Evolutionary conservation across 2,113 vertebrate species (phyloP).

Genomic region (Colius striatus): DNA sequence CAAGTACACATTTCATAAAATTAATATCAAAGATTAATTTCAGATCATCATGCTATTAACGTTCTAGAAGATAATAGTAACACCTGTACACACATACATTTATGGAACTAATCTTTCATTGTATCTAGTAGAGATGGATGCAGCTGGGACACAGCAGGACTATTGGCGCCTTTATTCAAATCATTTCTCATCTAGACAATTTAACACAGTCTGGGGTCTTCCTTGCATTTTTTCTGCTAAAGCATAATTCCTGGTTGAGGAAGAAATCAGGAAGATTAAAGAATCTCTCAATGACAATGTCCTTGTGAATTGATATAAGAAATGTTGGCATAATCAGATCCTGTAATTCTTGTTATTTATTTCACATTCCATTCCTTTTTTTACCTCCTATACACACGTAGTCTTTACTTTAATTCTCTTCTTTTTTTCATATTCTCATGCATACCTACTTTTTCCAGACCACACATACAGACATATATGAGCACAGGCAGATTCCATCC

Average conservation of each 20-base stretch:
- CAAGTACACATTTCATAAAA: neutral
- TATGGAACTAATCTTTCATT: neutral
- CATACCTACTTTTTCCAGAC: neutral
- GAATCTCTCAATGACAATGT: neutral
- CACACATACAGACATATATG: neutral
- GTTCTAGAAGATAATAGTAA: neutral
- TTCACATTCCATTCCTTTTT: neutral
- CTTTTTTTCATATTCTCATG: fast-evolving
- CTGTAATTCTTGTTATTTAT: neutral
- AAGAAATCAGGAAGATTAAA: neutral
- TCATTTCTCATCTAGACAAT: neutral
- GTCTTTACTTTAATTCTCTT: neutral
- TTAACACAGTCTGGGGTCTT: neutral
- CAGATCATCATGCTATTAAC: neutral
- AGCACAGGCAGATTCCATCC: neutral
- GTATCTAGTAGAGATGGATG: neutral
- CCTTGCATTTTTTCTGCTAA: neutral
- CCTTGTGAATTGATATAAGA: neutral
- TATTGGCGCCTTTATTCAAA: neutral
- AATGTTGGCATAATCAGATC: neutral
- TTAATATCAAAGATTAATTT: neutral
- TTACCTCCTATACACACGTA: neutral
- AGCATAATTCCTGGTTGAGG: neutral
- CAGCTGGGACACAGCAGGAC: neutral
- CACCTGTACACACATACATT: neutral